Evolutionary conservation across 2,113 vertebrate species (phyloP).

Genomic region (Felis catus): F.catus_Fca126_mat1.0 CM031426.1:12315501-12316000

Average conservation of each 20-base stretch:
- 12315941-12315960: not conserved
- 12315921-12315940: not conserved
- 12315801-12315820: not conserved
- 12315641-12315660: not conserved
- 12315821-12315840: not conserved
- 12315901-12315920: not conserved
- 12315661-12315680: not conserved
- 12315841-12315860: not conserved
- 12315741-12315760: not conserved
- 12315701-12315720: not conserved
- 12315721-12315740: not conserved
- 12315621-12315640: not conserved
- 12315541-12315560: not conserved
- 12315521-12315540: not conserved
- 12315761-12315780: not conserved
- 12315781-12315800: not conserved
- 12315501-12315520: not conserved
- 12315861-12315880: not conserved
- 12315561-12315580: not conserved
- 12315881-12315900: not conserved
- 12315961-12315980: not conserved
- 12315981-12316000: not conserved
- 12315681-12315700: not conserved
- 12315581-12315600: not conserved
- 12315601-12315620: not conserved